Conservation (phyloP, 2,797 vertebrate species). For the Pitangus sulphuratus region DNA sequence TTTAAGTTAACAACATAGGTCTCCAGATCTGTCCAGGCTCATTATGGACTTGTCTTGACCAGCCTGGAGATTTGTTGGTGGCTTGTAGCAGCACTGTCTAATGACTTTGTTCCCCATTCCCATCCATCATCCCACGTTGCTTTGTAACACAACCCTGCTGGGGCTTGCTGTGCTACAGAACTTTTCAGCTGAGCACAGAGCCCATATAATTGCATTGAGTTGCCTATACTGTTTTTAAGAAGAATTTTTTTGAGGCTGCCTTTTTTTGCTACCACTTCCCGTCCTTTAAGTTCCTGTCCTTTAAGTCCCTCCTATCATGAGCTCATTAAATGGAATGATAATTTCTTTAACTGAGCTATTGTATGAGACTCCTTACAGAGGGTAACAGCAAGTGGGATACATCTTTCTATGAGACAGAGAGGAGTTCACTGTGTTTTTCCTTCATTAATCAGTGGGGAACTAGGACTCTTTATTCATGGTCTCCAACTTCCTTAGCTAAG, state of each 20-base stretch:
- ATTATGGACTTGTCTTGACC: background rate
- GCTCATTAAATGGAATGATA: background rate
- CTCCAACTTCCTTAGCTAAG: background rate
- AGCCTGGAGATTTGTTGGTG: background rate
- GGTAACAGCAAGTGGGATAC: background rate
- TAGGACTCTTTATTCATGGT: background rate
- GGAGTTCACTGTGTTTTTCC: background rate
- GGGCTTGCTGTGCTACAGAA: background rate
- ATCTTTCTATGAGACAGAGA: background rate
- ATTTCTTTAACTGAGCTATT: background rate
- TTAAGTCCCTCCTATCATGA: background rate
- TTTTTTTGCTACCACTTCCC: background rate
- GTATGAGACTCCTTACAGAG: background rate
- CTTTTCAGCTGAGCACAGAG: background rate
- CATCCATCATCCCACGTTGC: background rate
- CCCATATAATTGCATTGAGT: background rate
- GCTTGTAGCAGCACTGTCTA: background rate
- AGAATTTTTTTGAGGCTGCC: background rate
- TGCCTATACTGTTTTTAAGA: accelerated
- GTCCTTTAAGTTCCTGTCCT: background rate
- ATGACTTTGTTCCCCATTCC: background rate
- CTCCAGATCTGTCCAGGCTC: background rate
- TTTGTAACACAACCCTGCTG: background rate
- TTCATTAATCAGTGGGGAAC: constrained; percentile 18
- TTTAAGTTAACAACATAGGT: background rate